phyloP scores from a whole-genome alignment of 2,113 vertebrate species.

The Platysteira castanea region DNA sequence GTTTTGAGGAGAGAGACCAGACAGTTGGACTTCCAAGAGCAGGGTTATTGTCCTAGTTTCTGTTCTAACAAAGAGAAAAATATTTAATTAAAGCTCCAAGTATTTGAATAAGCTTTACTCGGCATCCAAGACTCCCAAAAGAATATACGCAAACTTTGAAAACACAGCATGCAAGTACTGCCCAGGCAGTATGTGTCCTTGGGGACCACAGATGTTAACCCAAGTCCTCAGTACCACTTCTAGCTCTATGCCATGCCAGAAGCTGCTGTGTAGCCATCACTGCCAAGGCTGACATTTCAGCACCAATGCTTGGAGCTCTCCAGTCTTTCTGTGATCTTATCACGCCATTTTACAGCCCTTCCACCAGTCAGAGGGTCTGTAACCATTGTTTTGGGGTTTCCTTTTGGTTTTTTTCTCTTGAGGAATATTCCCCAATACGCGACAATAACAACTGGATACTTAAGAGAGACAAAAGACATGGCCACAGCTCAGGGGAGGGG shows the following conservation, averaged over 20 bases:
- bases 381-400: not conserved
- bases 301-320: not conserved
- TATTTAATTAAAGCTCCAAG: not conserved
- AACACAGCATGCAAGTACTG: not conserved
- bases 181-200: not conserved
- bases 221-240: not conserved
- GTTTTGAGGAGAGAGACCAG: not conserved
- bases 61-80: not conserved
- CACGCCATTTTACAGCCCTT: not conserved
- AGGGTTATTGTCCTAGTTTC: not conserved
- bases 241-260: not conserved
- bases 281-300: not conserved
- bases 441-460: not conserved
- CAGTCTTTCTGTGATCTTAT: not conserved
- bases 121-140: not conserved
- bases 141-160: not conserved
- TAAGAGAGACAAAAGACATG: not conserved
- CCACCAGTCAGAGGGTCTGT: not conserved
- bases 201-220: not conserved
- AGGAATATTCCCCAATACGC: not conserved
- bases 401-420: not conserved
- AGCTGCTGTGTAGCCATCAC: not conserved
- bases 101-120: not conserved
- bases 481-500: not conserved
- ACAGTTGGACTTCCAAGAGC: not conserved